Conservation (phyloP, 2,888 invertebrate genomes). For the Dolomedes plantarius region DNA sequence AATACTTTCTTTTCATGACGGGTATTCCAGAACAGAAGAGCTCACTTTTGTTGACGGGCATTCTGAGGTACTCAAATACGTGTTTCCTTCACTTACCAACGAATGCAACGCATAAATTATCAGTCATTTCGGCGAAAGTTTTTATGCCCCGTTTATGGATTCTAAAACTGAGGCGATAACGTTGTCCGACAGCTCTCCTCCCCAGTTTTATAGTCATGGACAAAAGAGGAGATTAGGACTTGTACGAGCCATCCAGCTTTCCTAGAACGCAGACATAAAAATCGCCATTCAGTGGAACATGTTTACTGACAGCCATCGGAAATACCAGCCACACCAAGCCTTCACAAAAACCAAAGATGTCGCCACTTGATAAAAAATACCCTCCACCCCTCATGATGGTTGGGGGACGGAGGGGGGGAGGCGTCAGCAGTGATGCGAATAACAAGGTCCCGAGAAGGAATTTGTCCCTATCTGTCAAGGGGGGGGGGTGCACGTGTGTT, state of each 20-base stretch:
- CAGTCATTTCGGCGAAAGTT: not conserved
- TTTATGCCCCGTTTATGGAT: not conserved
- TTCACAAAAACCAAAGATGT: constrained; percentile 50
- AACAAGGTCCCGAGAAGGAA: constrained; percentile 58
- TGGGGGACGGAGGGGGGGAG: not conserved
- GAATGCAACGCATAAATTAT: too few species aligned
- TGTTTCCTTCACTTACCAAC: too few species aligned
- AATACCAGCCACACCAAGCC: constrained; percentile 34
- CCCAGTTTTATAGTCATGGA: not conserved
- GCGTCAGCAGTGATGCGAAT: constrained; percentile 47
- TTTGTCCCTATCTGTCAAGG: constrained; percentile 69
- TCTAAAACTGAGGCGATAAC: not conserved
- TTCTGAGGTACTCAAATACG: too few species aligned
- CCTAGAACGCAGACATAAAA: constrained; percentile 1
- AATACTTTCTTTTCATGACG: too few species aligned
- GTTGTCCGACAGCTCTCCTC: not conserved
- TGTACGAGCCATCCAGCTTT: not conserved
- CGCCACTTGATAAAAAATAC: constrained; percentile 64
- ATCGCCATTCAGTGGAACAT: not conserved
- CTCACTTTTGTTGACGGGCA: too few species aligned
- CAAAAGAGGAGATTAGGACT: not conserved
- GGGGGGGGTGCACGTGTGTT: constrained; percentile 47
- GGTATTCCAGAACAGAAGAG: too few species aligned
- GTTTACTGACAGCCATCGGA: constrained; percentile 11
- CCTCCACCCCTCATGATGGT: not conserved